phyloP scores from a whole-genome alignment of 2,113 vertebrate species.

The Lutjanus erythropterus region DNA sequence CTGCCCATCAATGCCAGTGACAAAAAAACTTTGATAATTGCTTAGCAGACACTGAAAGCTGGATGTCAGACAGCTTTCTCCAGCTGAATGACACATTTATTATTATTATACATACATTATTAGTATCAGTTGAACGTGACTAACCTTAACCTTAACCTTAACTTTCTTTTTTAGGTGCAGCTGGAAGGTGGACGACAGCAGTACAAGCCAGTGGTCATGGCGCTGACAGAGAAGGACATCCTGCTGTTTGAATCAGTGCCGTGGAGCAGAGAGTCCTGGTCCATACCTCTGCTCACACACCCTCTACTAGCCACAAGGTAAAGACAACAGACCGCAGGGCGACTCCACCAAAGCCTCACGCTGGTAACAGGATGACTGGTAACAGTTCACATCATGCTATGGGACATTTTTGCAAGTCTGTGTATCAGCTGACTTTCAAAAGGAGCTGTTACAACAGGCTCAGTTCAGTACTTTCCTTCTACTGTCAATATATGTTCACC shows the following conservation, averaged over 20 bases:
- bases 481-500: too few species aligned
- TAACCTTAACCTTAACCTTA: too few species aligned
- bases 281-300: constrained; percentile 91
- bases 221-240: constrained; percentile 95
- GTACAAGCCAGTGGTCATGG: constrained; percentile 91
- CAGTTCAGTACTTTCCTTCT: neutral
- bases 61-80: too few species aligned
- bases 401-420: neutral
- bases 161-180: constrained; percentile 81
- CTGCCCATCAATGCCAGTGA: too few species aligned
- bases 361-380: neutral
- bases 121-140: too few species aligned
- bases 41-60: too few species aligned
- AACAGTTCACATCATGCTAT: neutral
- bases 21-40: too few species aligned
- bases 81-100: too few species aligned
- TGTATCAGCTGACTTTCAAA: neutral
- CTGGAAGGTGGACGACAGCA: constrained; percentile 92
- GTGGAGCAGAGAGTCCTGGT: constrained; percentile 93
- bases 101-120: too few species aligned
- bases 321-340: neutral
- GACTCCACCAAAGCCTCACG: neutral
- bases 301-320: constrained; percentile 95
- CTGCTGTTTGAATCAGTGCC: constrained; percentile 94
- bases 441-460: neutral